Base-by-base conservation (phyloP, 2,888 invertebrate species). In the Sinelater perroti region DNA sequence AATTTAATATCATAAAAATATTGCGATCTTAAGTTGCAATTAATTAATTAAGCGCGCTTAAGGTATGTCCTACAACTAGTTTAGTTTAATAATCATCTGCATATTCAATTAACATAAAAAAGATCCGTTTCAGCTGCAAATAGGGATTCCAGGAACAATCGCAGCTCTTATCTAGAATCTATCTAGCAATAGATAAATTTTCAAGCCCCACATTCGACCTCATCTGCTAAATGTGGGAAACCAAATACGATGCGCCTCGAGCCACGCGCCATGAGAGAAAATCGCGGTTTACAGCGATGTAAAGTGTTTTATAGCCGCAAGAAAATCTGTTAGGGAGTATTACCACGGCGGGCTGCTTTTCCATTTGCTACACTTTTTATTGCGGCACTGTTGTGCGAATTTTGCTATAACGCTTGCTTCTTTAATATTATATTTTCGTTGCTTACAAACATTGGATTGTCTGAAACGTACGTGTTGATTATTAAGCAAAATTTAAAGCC, bases 81-180 rank as follows among this genome's bases (percentile, higher is more conserved):
- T 54, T 35, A 35, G 30, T 54, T 45, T 53, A 72, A 75, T 75
- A 75, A 75, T 75, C 69, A 70, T 70, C 73, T 72, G 70, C 70
- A 67, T 73, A 75, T 76, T 76, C 76, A 76, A 76, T 76, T 76
- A 76, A 73, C 74, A 71, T 68, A 72, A 73, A 76, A 76, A 75
- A 75, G 76, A 75, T 74, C 71, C 74, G 67, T 74, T 74, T 67
- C 73, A 73, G 69, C 75, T 75, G 75, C 73, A 74, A 75, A 75
- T 75, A 75, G 75, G 74, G 75, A 74, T 70, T 69, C 72, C 68
- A 65, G 70, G 72, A 74, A 75, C 74, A 74, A 75, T 73, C 72
- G 70, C 66, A 68, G 45, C 21, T 53, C 40, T 54, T 30, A 10
- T 31, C 21, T 14, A 44, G 13, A 30, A 17, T 28, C 42, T 44